Base-by-base conservation (phyloP, 2,797 vertebrate species). In the Dryobates pubescens region DNA sequence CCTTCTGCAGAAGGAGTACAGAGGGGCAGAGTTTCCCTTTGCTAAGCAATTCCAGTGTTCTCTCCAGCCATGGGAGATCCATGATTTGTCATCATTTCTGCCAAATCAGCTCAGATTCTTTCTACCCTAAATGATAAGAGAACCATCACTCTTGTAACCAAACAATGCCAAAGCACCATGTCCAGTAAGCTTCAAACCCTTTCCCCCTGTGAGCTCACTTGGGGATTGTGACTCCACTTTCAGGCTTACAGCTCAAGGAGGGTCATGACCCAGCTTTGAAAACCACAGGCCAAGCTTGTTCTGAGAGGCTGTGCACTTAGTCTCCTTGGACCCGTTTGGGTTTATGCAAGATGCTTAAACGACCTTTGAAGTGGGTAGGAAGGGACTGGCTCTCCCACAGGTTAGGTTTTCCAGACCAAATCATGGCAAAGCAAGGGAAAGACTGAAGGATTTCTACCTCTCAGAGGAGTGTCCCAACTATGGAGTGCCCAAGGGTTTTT, bases 181-280 rank as follows among this genome's bases (percentile, higher is more conserved):
- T 23, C 34, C n/a, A 27, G 15, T 18, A 67, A 38, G n/a, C 26
- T 75, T 43, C 64, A 12, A 56, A 26, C 26, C 15, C 32, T 43
- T 74, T 49, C 22, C 38, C 29, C n/a, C 22, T 22, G 38, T 0
- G 1, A 54, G 53, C 32, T 70, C 2, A 0, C 14, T 88, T 75
- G 58, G 61, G 30, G 22, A 18, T 70, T 22, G 14, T 36, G 47
- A 61, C 47, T 61, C 38, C 9, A 30, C 30, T 65, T 61, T 29
- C 38, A 65, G 22, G 13, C 17, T 58, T 68, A 19, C 34, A 58
- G 43, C 26, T 17, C 38, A 47, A 29, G 29, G 2, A 45, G 20
- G 15, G 11, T 22, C 53, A 45, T 17, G 22, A 45, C 4, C 11
- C 12, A 17, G 13, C 45, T 51, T 61, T 67, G 59, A 22, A 85